Percentiles rank a stretch among this genome's conserved stretches.
These are phyloP conservation scores for Lerista edwardsae DNA, from an alignment of 2,797 vertebrate genomes.

Conservation along the genomic window DNA sequence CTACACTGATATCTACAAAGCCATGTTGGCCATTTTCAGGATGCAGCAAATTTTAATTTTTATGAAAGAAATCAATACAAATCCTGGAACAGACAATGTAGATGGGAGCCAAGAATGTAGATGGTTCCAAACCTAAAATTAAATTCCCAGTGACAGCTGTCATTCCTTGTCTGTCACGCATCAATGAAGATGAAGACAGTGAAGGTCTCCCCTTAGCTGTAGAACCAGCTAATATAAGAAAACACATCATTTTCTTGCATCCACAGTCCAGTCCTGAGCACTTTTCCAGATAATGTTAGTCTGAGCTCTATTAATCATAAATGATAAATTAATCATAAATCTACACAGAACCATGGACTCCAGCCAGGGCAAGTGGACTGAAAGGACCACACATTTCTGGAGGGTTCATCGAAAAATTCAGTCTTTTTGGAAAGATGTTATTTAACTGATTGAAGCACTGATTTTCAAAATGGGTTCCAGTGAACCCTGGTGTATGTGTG, in stretches of 20 bases:
- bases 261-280: background rate
- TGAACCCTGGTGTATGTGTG: too few relatives aligned
- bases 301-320: too few relatives aligned
- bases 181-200: too few relatives aligned
- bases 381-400: too few relatives aligned
- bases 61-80: background rate
- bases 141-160: conserved; percentile 59
- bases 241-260: conserved; percentile 12
- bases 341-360: too few relatives aligned
- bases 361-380: too few relatives aligned
- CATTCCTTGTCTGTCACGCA: conserved; percentile 39
- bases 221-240: conserved; percentile 19
- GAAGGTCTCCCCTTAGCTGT: background rate
- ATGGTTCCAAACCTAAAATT: conserved; percentile 33
- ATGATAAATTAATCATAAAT: too few relatives aligned
- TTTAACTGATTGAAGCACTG: too few relatives aligned
- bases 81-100: background rate
- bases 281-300: too few relatives aligned
- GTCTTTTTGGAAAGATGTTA: too few relatives aligned
- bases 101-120: conserved; percentile 1
- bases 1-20: background rate
- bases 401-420: too few relatives aligned
- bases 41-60: background rate
- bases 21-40: background rate
- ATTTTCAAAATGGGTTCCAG: too few relatives aligned